Evolutionary conservation across 2,113 vertebrate genomes (phyloP).

Genomic region (Pseudorhombus dupliciocellatus): DNA sequence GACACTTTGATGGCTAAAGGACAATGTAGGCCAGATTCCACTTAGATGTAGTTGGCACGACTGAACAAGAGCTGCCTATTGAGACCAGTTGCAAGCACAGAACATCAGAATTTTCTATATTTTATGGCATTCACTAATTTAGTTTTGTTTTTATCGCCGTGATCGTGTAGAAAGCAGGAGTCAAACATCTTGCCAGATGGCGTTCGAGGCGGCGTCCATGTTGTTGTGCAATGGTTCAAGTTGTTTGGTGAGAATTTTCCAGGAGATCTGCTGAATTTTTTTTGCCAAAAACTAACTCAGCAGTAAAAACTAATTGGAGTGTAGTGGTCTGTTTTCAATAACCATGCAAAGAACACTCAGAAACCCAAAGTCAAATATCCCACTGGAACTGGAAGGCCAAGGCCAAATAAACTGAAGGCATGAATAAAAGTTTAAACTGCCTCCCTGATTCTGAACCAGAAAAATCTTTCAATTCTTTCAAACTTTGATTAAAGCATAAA

Average conservation of each 20-base stretch:
- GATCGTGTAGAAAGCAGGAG: not conserved
- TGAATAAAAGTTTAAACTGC: constrained; percentile 9
- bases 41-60: constrained; percentile 12
- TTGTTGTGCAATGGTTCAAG: constrained; percentile 42
- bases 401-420: constrained; percentile 27
- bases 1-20: constrained; percentile 28
- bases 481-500: not conserved
- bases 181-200: constrained; percentile 24
- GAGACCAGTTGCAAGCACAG: not conserved
- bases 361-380: constrained; percentile 9
- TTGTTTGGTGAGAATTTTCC: constrained; percentile 56
- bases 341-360: constrained; percentile 48
- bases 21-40: constrained; percentile 21
- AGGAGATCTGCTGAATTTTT: constrained; percentile 42
- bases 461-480: not conserved
- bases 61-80: constrained; percentile 2
- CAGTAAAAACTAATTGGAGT: constrained; percentile 26
- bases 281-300: constrained; percentile 26
- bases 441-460: not conserved
- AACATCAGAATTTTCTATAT: not conserved
- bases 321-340: constrained; percentile 55
- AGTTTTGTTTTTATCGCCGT: not conserved
- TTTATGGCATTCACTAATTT: constrained; percentile 8
- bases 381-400: constrained; percentile 17
- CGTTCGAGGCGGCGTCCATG: constrained; percentile 20